Evolutionary conservation across 2,888 invertebrate genomes (phyloP), one percentile per base, ranked within the genome.

Genomic region (Thereva unica): DNA sequence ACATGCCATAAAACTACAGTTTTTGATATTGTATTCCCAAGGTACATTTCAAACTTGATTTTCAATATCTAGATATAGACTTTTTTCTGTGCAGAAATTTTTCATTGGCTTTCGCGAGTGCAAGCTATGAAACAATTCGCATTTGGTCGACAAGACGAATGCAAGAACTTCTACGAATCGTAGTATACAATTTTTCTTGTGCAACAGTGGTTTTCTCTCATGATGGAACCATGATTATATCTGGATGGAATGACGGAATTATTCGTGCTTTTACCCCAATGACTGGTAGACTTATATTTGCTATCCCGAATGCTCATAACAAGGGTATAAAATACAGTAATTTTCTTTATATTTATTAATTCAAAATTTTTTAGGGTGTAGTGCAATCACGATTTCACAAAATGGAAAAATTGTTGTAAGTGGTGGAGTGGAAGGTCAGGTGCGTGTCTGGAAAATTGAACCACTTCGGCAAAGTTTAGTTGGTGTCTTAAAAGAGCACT

Each of bases 401-500:
- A 86, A 89, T 73, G 90, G 90, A 1, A 82, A 82, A 10, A 85
- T 86, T 35, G 84, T 97, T 61, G 86, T 96, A 54, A 94, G 92
- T 54, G 96, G 96, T 1, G 96, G 95, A 4, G 91, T 92, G 70
- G 95, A 95, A 76, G 96, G 95, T n/a, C 93, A 95, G 83, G 91
- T 93, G 4, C 85, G 93, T 10, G 83, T 93, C 1, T 94, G 93
- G 93, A 86, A 88, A 71, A 85, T 93, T 54, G 85, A 84, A 67
- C 87, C 89, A 0, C 82, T 84, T 67, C 82, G 84, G 6, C 91
- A 92, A 77, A 84, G 84, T 55, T 78, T 94, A 57, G 82, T 88
- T 72, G 88, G 87, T 53, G 88, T 91, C 6, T 82, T 97, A 69
- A 95, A 95, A 80, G 96, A 96, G 76, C 97, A 97, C 82, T 91